Conservation (phyloP, 2,797 vertebrate genomes). For the Melanotaenia pygmaea region DNA sequence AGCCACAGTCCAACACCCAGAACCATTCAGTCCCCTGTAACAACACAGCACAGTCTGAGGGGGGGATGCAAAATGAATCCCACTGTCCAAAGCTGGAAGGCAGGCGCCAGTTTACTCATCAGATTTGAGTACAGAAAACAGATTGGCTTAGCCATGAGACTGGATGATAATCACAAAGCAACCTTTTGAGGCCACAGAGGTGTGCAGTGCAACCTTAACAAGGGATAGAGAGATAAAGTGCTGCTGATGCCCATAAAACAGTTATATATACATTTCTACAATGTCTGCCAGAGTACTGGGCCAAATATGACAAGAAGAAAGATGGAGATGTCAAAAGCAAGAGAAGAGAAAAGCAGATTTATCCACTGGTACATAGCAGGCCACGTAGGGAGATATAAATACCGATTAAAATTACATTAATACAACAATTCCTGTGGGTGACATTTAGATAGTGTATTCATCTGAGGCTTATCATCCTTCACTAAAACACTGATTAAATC, state of each 20-base stretch:
- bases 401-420: slow-evolving; percentile 41
- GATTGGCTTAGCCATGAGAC: slow-evolving; percentile 30
- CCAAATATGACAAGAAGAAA: slow-evolving; percentile 1
- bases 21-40: slow-evolving; percentile 68
- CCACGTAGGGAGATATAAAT: slow-evolving; percentile 19
- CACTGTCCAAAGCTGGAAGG: slow-evolving; percentile 58
- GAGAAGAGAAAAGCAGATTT: slow-evolving; percentile 14
- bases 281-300: background rate
- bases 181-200: slow-evolving; percentile 7
- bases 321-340: background rate
- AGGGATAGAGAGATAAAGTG: background rate
- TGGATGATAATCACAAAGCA: slow-evolving; percentile 29
- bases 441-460: slow-evolving; percentile 45
- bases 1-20: slow-evolving; percentile 74
- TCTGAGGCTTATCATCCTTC: slow-evolving; percentile 16
- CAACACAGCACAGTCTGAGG: slow-evolving; percentile 66
- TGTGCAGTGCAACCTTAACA: slow-evolving; percentile 16
- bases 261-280: background rate
- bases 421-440: slow-evolving; percentile 26
- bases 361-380: slow-evolving; percentile 19
- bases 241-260: slow-evolving; percentile 1
- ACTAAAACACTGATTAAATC: slow-evolving; percentile 9
- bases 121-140: slow-evolving; percentile 55
- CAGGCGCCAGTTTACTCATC: slow-evolving; percentile 67
- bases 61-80: slow-evolving; percentile 59